Percentiles rank a stretch among this genome's conserved stretches.
Conservation (phyloP, 2,888 invertebrate genomes). For the Microctonus brassicae region DNA sequence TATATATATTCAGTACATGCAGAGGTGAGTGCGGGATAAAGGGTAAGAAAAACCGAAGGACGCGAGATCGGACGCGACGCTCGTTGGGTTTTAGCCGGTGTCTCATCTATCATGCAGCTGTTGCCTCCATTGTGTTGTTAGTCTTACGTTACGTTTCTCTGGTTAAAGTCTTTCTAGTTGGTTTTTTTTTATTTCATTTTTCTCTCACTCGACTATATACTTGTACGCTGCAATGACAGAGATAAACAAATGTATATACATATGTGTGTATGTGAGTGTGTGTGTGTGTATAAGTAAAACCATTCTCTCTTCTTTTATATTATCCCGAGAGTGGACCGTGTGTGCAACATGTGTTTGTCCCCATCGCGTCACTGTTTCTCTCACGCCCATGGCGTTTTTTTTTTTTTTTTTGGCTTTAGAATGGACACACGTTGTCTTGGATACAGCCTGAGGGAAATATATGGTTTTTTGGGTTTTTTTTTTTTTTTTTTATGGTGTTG, state of each 20-base stretch:
- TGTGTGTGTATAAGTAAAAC: constrained; percentile 13
- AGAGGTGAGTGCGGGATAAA: constrained; percentile 29
- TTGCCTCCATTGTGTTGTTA: constrained; percentile 69
- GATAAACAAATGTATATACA: too few species aligned
- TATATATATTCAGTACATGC: too few species aligned
- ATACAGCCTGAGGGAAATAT: neutral
- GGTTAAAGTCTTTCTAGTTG: neutral
- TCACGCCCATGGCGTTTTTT: neutral
- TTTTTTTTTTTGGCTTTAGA: too few species aligned
- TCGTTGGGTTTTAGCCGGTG: constrained; percentile 50
- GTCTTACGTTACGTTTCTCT: constrained; percentile 65
- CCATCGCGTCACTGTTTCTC: constrained; percentile 37
- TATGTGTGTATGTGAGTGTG: too few species aligned
- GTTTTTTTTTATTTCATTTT: constrained; percentile 11
- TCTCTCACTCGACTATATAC: constrained; percentile 19
- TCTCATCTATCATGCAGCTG: constrained; percentile 67
- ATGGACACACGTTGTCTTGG: neutral
- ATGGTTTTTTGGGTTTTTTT: neutral
- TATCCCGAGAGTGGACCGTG: constrained; percentile 48
- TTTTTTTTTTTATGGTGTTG: neutral
- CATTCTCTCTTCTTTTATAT: constrained; percentile 27
- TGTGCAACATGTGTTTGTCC: constrained; percentile 67
- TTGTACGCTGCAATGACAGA: neutral
- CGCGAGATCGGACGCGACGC: constrained; percentile 36
- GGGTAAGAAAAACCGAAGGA: constrained; percentile 27